Conservation (phyloP, 2,113 vertebrate genomes). For the Nestor notabilis region DNA sequence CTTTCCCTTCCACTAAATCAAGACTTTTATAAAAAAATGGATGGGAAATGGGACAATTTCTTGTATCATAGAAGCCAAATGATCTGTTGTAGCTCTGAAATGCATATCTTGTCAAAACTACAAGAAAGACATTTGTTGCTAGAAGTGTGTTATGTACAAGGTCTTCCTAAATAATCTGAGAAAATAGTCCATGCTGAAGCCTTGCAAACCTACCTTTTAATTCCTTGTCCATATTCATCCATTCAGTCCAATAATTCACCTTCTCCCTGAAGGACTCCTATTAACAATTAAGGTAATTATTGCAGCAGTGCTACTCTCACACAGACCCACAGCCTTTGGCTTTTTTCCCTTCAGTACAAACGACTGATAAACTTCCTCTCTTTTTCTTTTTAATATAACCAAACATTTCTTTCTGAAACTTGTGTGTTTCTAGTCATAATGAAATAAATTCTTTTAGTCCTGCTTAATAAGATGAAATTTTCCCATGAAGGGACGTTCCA, state of each 20-base stretch:
- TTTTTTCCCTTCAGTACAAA: neutral
- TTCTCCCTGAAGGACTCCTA: neutral
- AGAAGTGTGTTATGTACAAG: neutral
- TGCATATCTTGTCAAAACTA: neutral
- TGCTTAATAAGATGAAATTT: neutral
- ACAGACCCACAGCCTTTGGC: neutral
- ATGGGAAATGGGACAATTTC: neutral
- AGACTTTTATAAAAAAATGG: neutral
- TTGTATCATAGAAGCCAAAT: neutral
- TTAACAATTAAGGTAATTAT: neutral
- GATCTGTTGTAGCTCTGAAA: neutral
- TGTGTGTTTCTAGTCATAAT: neutral
- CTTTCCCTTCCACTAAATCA: neutral
- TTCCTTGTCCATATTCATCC: neutral
- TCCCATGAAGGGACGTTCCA: neutral
- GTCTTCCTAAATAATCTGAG: neutral
- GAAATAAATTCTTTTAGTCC: neutral
- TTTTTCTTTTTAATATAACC: neutral
- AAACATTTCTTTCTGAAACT: neutral
- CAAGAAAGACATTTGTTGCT: neutral
- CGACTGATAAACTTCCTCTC: neutral
- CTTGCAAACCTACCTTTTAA: neutral
- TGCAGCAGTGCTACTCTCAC: rapidly evolving
- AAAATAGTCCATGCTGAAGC: neutral
- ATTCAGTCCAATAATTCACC: neutral